Percentiles rank a stretch among this genome's conserved stretches.
phyloP scores from a whole-genome alignment of 2,113 vertebrate genomes.

The Panthera leo region DNA sequence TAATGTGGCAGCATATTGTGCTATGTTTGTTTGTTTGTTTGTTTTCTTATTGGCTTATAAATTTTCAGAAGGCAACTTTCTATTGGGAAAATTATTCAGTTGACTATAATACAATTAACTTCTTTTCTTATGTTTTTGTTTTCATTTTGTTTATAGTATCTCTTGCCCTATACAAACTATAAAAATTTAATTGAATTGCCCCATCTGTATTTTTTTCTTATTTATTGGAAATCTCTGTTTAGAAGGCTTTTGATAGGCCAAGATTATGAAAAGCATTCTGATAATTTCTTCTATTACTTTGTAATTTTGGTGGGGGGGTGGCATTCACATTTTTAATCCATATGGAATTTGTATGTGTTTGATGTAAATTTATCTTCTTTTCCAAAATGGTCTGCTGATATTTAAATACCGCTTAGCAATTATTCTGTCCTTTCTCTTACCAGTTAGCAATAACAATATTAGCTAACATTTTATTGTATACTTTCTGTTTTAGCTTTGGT shows the following conservation, averaged over 20 bases:
- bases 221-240: neutral
- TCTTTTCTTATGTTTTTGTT: neutral
- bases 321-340: neutral
- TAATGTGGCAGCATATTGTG: neutral
- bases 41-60: neutral
- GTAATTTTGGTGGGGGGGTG: neutral
- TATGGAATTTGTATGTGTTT: neutral
- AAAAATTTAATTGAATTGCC: neutral
- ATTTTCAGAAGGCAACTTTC: neutral
- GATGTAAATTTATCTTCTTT: neutral
- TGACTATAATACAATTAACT: neutral
- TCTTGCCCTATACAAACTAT: neutral
- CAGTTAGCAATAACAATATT: neutral
- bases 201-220: neutral
- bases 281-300: slow-evolving; percentile 45
- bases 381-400: neutral
- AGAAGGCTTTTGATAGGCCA: neutral
- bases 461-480: neutral
- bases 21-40: neutral
- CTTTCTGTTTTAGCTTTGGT: neutral
- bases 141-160: neutral
- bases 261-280: neutral
- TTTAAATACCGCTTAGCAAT: slow-evolving; percentile 12
- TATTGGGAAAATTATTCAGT: neutral
- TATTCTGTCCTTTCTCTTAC: neutral